Base-by-base conservation (phyloP, 2,888 invertebrate genomes). In the Pyrrhopygopsis socrates region DNA sequence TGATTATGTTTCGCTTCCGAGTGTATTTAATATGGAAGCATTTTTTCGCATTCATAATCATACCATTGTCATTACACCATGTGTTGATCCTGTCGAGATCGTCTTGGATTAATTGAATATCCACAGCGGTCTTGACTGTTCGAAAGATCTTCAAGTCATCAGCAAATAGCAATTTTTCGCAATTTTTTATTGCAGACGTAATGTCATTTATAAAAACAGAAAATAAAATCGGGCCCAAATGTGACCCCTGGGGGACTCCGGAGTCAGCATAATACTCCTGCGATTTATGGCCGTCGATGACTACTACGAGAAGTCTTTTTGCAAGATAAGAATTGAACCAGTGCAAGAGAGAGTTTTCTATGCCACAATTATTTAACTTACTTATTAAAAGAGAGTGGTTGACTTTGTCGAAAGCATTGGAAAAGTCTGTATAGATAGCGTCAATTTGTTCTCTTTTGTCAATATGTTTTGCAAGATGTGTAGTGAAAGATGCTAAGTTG, bases 81-180 rank as follows among this genome's bases (percentile, higher is more conserved):
- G 15, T 8, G 0, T 18, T 29, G 18, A 89, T 75, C 11, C 76
- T 79, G 73, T 86, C 22, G 0, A 86, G 22, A 54, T 91, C 86
- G 0, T 60, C 30, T n/a, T 89, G 87, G 15, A 91, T 50, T n/a
- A 65, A 54, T 29, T 50, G 20, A 1, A 45, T 18, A 63, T 88
- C 88, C 0, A n/a, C 15, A 1, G n/a, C 2, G 24, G 24, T 27
- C 1, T 13, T 50, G 2, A 87, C 67, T 22, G 67, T 41, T 67
- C 41, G 79, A 50, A 77, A 91, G 6, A 87, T 54, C 60, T 89
- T 89, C 20, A 91, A 58, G 58, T 91, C 88, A 38, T 91, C 90
- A 2, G 91, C 90, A 60, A 88, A 90, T 2, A 90, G 70, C 1
- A 29, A 86, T 45, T 20, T 77, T 18, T 81, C 54, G 58, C 86